phyloP scores from a whole-genome alignment of 2,797 vertebrate genomes.

The Amblyraja radiata region DNA sequence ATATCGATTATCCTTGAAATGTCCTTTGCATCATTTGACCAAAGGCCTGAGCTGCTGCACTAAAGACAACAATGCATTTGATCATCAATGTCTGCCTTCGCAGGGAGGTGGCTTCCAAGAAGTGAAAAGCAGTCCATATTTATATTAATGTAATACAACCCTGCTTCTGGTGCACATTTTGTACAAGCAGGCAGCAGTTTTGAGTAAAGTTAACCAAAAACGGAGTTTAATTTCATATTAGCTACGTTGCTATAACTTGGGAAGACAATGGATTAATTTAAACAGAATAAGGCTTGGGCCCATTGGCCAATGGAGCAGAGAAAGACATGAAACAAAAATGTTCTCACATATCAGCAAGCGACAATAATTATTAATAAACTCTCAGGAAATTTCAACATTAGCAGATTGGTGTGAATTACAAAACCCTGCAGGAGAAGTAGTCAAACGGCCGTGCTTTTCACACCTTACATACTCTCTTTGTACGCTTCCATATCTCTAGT shows the following conservation, averaged over 20 bases:
- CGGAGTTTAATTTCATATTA: not conserved
- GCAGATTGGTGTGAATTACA: not conserved
- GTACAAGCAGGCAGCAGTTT: not conserved
- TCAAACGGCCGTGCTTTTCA: not conserved
- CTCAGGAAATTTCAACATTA: not conserved
- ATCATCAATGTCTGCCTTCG: too few relatives aligned
- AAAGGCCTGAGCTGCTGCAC: too few relatives aligned
- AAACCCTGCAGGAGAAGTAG: not conserved
- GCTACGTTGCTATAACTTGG: not conserved
- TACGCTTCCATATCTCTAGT: too few relatives aligned
- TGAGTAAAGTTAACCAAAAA: not conserved
- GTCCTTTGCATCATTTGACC: too few relatives aligned
- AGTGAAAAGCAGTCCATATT: too few relatives aligned
- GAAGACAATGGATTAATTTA: not conserved
- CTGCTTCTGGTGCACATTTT: not conserved
- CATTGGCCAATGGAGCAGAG: not conserved
- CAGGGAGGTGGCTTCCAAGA: too few relatives aligned
- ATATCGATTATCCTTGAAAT: too few relatives aligned
- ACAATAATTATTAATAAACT: not conserved
- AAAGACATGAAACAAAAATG: not conserved
- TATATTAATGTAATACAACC: not conserved
- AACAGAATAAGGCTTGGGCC: not conserved
- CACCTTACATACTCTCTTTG: too few relatives aligned
- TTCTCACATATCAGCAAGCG: not conserved
- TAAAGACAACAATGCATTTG: too few relatives aligned